phyloP scores from a whole-genome alignment of 2,113 vertebrate genomes.

The Corythornis cristatus region DNA sequence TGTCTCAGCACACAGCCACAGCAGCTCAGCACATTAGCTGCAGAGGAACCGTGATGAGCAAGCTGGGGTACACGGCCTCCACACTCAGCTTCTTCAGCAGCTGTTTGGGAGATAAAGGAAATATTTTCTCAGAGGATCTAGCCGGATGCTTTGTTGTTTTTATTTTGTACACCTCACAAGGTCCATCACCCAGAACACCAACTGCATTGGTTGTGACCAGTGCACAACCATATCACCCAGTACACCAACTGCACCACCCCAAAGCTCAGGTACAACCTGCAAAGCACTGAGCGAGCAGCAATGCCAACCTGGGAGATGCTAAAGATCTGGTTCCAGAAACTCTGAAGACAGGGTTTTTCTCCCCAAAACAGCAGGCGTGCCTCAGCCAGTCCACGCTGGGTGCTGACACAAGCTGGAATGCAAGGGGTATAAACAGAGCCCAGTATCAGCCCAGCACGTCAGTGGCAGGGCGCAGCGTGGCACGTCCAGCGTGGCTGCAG shows the following conservation, averaged over 20 bases:
- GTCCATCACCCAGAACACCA: background rate
- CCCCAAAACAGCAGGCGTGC: background rate
- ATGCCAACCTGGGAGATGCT: background rate
- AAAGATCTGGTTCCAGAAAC: background rate
- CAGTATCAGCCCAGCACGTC: background rate
- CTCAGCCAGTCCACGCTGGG: background rate
- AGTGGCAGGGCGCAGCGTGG: background rate
- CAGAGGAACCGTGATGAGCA: background rate
- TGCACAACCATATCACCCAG: background rate
- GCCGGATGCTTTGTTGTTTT: background rate
- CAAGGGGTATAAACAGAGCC: background rate
- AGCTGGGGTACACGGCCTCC: fast-evolving
- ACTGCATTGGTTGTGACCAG: too few relatives aligned
- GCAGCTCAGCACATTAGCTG: background rate
- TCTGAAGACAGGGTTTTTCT: background rate
- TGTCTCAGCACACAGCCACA: background rate
- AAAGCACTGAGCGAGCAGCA: background rate
- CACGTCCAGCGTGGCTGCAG: fast-evolving
- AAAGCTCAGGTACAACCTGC: background rate
- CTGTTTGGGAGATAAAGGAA: background rate
- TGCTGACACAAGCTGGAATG: background rate
- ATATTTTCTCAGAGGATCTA: background rate
- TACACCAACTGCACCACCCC: background rate
- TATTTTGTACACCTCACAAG: background rate
- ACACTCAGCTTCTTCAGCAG: background rate